Base-by-base conservation (phyloP, 1,140 invertebrate genomes). In the Planococcus citri region DNA sequence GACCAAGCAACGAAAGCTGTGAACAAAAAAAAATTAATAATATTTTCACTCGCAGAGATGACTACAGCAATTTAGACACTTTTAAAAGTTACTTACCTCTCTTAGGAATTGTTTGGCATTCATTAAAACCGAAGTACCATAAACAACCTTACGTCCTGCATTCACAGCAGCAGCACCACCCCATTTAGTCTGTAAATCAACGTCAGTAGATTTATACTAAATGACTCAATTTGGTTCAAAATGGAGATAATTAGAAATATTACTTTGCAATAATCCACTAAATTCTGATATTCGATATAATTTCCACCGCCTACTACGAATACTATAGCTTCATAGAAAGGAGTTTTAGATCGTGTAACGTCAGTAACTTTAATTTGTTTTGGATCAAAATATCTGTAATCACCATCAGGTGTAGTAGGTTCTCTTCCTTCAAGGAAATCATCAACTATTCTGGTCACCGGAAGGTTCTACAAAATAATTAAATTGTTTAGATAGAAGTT, bases 271-370 rank as follows among this genome's bases (percentile, higher is more conserved):
- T 96, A 97, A 78, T 98, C 95, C 33, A 93, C 85, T 38, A 99
- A 83, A 84, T 99, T 99, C 79, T 98, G 95, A 79, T 99, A 99
- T 80, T 99, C 97, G 74, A 98, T 97, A 77, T 99, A 99, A 82
- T 97, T 98, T 29, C 97, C 97, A 71, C 97, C 97, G 68, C 97
- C 97, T 27, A 99, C 91, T 68, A 99, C 83, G 79, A 99, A 99
- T 9, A 99, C 95, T 73, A 97, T 88, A 14, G 94, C 92, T 77
- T 95, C 93, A 77, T 91, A 86, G 78, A 90, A 73, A 24, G 72
- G 70, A 20, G 76, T 73, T 71, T 84, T 80, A 77, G 83, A 87
- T 76, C 84, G 84, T 25, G 72, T 71, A 58, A 73, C 72, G 72
- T 93, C 90, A 8, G 84, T 80, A 57, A 84, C 81, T 74, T 92